Percentiles rank a stretch among this genome's conserved stretches.
Conservation (phyloP, 2,113 vertebrate genomes). For the Muntiacus reevesi region DNA sequence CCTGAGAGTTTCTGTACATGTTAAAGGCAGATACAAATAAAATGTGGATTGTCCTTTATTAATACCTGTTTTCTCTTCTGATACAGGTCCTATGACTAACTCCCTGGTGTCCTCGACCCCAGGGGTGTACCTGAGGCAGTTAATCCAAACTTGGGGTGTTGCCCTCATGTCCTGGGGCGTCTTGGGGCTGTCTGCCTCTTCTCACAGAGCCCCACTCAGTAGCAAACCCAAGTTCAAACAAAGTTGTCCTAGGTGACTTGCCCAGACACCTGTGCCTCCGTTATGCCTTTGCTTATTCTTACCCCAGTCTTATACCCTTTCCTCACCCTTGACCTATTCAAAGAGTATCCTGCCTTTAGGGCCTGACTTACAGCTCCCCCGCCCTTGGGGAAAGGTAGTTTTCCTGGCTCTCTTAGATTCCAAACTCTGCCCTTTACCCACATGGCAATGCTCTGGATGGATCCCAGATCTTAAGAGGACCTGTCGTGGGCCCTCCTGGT, state of each 20-base stretch:
- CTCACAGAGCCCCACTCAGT: background rate
- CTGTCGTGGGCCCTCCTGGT: background rate
- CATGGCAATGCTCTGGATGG: background rate
- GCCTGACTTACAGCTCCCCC: background rate
- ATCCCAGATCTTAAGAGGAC: background rate
- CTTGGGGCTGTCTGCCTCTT: background rate
- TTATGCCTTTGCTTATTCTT: background rate
- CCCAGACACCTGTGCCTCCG: background rate
- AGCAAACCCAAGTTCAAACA: background rate
- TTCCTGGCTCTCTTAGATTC: background rate
- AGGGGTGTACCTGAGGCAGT: background rate
- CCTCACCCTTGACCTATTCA: background rate
- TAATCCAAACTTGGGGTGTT: background rate
- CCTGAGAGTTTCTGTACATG: background rate
- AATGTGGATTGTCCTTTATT: background rate
- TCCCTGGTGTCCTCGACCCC: background rate
- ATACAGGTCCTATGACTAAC: background rate
- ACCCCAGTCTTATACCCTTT: background rate
- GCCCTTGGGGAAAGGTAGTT: background rate
- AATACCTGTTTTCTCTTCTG: background rate
- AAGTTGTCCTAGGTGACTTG: background rate
- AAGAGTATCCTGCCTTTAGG: background rate
- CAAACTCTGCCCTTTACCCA: background rate
- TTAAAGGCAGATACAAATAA: constrained; percentile 12
- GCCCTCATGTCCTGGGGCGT: background rate